phyloP scores from a whole-genome alignment of 1,140 invertebrate species.

The Coelopa frigida region DNA sequence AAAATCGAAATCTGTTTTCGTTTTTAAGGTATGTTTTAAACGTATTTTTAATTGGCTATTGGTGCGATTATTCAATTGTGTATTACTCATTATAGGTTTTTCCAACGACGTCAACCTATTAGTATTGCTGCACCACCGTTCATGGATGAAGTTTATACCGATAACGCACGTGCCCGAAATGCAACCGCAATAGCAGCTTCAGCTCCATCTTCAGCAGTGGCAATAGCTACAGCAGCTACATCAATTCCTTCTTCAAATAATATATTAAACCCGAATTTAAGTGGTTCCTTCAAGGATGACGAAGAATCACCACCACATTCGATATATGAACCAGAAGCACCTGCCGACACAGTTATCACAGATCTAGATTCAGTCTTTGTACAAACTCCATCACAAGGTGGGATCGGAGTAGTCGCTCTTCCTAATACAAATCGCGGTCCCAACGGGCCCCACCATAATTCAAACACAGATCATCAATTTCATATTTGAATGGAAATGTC shows the following conservation, averaged over 20 bases:
- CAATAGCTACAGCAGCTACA: constrained; percentile 14
- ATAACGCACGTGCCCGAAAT: constrained; percentile 10
- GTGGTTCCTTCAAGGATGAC: constrained; percentile 40
- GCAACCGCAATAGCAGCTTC: constrained; percentile 15
- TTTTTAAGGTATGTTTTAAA: no score
- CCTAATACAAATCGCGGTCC: no score
- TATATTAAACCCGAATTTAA: constrained; percentile 44
- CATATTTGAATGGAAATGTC: no score
- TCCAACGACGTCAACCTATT: constrained; percentile 21
- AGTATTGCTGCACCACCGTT: constrained; percentile 35
- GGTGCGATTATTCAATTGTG: no score
- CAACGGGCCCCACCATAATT: no score
- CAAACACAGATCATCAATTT: no score
- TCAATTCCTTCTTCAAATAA: constrained; percentile 42
- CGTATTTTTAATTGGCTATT: no score
- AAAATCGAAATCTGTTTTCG: background rate
- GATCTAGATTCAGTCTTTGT: constrained; percentile 30
- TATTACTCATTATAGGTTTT: constrained; percentile 16
- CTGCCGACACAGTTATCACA: constrained; percentile 14
- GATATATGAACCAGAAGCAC: constrained; percentile 37
- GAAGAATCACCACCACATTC: constrained; percentile 34
- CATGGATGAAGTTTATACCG: constrained; percentile 21
- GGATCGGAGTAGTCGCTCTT: constrained; percentile 38
- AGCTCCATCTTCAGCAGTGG: background rate
- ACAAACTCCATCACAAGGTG: constrained; percentile 31